Evolutionary conservation across 1,140 invertebrate genomes (phyloP), one percentile per base, ranked within the genome.

Genomic region (Palaemon carinicauda): DNA sequence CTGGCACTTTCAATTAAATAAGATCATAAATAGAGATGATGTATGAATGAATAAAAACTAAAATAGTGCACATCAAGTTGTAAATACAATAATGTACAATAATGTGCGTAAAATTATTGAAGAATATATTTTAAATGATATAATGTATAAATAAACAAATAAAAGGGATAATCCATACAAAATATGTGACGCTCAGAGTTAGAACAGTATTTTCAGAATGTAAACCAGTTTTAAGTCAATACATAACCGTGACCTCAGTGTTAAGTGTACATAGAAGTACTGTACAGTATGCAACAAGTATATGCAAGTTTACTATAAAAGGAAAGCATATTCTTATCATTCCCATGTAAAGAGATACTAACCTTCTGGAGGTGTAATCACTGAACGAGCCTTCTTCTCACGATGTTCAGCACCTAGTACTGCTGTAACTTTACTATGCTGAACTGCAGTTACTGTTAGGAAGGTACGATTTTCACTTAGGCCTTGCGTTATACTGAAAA

Each of bases 401-500:
- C 60, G 33, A 69, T 85, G 56, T 52, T 85, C 84, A 0, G 84
- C 84, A 17, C 78, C 75, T 10, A 86, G 17, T 12, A 86, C 84
- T 10, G 84, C 84, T 7, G 84, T 80, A 9, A 86, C 65, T 73
- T 60, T 53, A 65, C 65, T 86, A 29, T 86, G 84, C 51, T 86
- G 77, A 33, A 86, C 84, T 17, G 84, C 84, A 3, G 69, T 80
- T 24, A 86, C 84, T 24, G 84, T 86, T 41, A 86, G 52, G 12
- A 60, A 53, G 17, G 84, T 86, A 21, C 52, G 60, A 21, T 78
- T 78, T 19, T 86, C 84, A 19, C 50, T 51, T 17, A n/a, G 29
- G 21, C 78, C 84, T 27, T 86, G 84, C 1, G 84, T 86, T 21
- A 86, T 80, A 24, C 84, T 86, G 77, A 29, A 82, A 82, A 33